These are phyloP conservation scores for Falco novaeseelandiae DNA, from an alignment of 2,797 vertebrate species.

Conservation along the genomic window DNA sequence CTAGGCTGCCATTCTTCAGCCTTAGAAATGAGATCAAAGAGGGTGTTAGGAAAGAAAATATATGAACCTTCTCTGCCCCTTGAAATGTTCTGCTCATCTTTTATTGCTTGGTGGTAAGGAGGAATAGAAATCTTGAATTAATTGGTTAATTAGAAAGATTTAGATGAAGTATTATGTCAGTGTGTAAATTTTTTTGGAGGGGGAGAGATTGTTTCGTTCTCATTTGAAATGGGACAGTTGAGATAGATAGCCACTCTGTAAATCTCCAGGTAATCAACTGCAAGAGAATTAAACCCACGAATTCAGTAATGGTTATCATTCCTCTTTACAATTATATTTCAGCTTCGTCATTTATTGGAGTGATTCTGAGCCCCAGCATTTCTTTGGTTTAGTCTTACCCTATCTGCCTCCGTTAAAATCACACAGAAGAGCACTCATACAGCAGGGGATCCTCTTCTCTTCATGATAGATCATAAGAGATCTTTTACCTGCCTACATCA, in stretches of 20 bases:
- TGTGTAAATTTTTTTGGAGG: background rate
- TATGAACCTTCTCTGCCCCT: background rate
- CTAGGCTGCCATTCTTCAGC: background rate
- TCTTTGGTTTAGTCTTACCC: rapidly evolving
- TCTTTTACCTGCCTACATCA: rapidly evolving
- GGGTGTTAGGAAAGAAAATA: background rate
- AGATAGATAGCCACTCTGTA: background rate
- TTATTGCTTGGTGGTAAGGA: background rate
- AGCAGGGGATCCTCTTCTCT: background rate
- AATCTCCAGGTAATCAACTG: background rate
- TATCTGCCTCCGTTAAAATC: background rate
- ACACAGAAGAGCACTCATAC: background rate
- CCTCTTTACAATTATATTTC: background rate
- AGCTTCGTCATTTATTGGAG: background rate
- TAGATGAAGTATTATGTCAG: background rate
- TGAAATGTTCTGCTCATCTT: background rate
- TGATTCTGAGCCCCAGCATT: background rate
- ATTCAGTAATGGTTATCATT: background rate
- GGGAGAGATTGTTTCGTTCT: background rate
- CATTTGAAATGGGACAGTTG: background rate
- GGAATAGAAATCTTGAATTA: background rate
- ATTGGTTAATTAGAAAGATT: slow-evolving; percentile 17
- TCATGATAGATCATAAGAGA: background rate
- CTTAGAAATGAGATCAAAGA: background rate
- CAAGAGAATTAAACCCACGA: background rate